Evolutionary conservation across 2,797 vertebrate genomes (phyloP).

Genomic region (Streptopelia turtur): DNA sequence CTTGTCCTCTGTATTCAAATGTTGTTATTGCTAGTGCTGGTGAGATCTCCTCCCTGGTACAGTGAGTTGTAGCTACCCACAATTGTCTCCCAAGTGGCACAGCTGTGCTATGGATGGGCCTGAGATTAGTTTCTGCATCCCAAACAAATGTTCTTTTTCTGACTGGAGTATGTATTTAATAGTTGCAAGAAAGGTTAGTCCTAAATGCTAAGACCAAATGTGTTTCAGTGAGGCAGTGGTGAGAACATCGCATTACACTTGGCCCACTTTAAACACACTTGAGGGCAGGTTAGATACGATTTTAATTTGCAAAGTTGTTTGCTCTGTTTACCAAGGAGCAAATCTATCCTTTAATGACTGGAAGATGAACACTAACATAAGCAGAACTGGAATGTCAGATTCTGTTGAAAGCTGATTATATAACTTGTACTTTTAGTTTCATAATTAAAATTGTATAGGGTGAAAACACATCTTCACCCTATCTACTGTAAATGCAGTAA

Average conservation of each 20-base stretch:
- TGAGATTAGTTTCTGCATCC: background rate
- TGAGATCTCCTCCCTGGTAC: background rate
- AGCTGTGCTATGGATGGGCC: background rate
- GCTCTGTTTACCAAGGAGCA: constrained; percentile 42
- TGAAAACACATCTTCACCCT: constrained; percentile 57
- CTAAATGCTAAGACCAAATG: background rate
- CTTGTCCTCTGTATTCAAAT: background rate
- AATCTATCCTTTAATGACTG: constrained; percentile 69
- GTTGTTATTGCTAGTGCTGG: background rate
- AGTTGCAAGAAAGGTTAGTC: background rate
- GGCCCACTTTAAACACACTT: constrained; percentile 25
- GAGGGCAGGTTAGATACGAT: constrained; percentile 40
- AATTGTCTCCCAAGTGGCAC: background rate
- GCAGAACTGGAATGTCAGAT: constrained; percentile 75
- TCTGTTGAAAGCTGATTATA: constrained; percentile 77
- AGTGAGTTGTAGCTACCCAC: background rate
- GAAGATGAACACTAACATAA: constrained; percentile 38
- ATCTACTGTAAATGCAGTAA: constrained; percentile 47
- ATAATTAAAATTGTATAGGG: constrained; percentile 73
- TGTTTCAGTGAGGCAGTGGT: background rate
- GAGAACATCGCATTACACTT: constrained; percentile 26
- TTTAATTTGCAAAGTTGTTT: constrained; percentile 46
- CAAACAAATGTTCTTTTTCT: background rate
- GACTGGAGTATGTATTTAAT: background rate
- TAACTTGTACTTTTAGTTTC: constrained; percentile 78